A percentile compares a stretch with the other conserved stretches of the same genome.
Conservation (phyloP, 2,888 invertebrate species). For the Lacanobia oleracea region DNA sequence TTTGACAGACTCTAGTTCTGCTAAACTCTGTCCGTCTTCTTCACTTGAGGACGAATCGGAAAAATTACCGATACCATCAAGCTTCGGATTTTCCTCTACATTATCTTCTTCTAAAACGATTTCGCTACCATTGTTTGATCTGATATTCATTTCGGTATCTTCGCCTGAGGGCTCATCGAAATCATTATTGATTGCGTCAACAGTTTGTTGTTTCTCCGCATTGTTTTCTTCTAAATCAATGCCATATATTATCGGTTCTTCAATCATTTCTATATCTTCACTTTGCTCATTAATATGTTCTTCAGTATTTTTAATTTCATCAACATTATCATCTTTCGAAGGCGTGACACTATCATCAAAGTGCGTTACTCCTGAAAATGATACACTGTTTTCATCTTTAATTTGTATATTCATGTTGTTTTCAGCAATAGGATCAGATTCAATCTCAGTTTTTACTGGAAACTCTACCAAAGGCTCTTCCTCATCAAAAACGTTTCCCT, state of each 20-base stretch:
- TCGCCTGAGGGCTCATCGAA: too few species aligned
- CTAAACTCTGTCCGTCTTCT: not conserved
- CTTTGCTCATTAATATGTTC: not conserved
- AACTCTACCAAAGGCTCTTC: slow-evolving; percentile 16
- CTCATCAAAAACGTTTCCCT: not conserved
- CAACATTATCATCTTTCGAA: not conserved
- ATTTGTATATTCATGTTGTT: not conserved
- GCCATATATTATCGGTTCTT: too few species aligned
- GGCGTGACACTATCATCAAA: not conserved
- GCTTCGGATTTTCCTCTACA: too few species aligned
- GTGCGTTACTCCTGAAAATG: not conserved
- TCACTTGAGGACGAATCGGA: not conserved
- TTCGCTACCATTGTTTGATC: too few species aligned
- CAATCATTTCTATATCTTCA: not conserved
- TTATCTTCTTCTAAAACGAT: too few species aligned
- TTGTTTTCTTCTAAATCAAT: not conserved
- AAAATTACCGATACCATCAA: too few species aligned
- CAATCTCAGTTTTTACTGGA: slow-evolving; percentile 6
- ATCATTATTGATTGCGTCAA: not conserved
- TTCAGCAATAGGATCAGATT: slow-evolving; percentile 14
- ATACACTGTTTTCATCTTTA: not conserved
- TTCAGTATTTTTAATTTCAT: not conserved
- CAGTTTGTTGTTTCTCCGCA: not conserved
- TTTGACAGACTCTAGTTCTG: not conserved
- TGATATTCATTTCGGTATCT: too few species aligned